Evolutionary conservation across 2,888 invertebrate genomes (phyloP).

Genomic region (Amphimallon solstitiale): DNA sequence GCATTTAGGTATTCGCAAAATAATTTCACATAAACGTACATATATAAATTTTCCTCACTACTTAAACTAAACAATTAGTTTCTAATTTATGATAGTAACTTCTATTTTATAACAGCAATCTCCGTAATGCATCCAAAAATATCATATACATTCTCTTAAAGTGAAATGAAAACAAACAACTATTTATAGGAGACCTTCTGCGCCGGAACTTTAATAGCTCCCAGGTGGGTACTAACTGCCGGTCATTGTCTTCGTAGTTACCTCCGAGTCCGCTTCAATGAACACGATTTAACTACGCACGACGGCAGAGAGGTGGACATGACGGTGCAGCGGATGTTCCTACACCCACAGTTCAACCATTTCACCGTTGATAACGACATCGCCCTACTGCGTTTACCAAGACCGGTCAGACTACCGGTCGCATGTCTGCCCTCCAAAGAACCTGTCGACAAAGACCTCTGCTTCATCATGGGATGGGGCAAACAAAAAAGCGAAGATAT

Average conservation of each 20-base stretch:
- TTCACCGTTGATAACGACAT: conserved; percentile 94
- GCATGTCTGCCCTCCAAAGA: conserved; percentile 84
- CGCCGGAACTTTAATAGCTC: conserved; percentile 84
- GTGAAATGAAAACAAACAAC: conserved; percentile 37
- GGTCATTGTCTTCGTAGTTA: conserved; percentile 86
- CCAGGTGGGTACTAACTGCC: conserved; percentile 87
- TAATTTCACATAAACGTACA: too few relatives aligned
- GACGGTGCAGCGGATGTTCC: conserved; percentile 76
- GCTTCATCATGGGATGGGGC: conserved; percentile 94
- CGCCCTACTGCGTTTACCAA: conserved; percentile 78
- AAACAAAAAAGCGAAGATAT: conserved; percentile 80
- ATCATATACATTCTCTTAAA: neutral
- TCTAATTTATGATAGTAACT: too few relatives aligned
- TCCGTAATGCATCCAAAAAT: too few relatives aligned
- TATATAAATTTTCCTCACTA: too few relatives aligned
- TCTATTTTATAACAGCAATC: too few relatives aligned
- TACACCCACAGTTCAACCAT: conserved; percentile 87
- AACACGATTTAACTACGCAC: conserved; percentile 80
- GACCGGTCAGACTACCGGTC: conserved; percentile 55
- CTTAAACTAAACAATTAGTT: too few relatives aligned
- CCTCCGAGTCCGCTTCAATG: conserved; percentile 84
- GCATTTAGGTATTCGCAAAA: too few relatives aligned
- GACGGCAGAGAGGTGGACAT: conserved; percentile 84
- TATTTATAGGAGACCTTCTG: conserved; percentile 82
- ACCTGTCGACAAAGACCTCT: conserved; percentile 73